These are phyloP conservation scores for Yasuhikotakia modesta DNA, from an alignment of 2,797 vertebrate genomes.

Conservation along the genomic window DNA sequence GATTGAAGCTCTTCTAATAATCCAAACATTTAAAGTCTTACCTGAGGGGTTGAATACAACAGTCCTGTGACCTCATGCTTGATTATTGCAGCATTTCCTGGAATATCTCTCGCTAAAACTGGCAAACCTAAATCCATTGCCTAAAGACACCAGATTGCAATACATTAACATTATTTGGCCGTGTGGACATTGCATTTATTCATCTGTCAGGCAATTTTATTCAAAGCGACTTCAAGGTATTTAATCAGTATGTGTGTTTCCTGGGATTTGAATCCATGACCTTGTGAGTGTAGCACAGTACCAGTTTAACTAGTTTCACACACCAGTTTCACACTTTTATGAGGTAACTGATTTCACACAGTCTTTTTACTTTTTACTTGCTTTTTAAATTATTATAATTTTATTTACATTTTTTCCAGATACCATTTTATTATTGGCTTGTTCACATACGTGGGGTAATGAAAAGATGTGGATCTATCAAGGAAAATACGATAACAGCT, in stretches of 20 bases:
- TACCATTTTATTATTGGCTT: neutral
- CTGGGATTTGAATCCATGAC: neutral
- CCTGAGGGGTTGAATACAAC: conserved; percentile 83
- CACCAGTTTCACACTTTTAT: too few species aligned
- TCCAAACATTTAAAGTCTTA: conserved; percentile 57
- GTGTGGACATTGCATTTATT: conserved; percentile 12
- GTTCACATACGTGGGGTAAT: neutral
- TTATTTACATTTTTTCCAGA: neutral
- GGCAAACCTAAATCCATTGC: conserved; percentile 91
- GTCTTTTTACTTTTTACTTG: neutral
- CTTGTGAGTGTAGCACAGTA: neutral
- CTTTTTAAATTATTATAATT: neutral
- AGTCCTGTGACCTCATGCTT: conserved; percentile 84
- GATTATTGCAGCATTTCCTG: conserved; percentile 89
- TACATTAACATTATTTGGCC: conserved; percentile 25
- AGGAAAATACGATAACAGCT: conserved; percentile 35
- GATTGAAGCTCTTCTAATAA: neutral
- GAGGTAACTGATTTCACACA: neutral
- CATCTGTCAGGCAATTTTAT: conserved; percentile 20
- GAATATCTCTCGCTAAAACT: conserved; percentile 90
- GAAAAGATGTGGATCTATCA: neutral
- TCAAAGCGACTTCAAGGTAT: neutral
- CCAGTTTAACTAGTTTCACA: neutral
- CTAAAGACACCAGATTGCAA: conserved; percentile 70
- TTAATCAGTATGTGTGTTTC: neutral